Evolutionary conservation across 2,797 vertebrate species (phyloP), one percentile per base, ranked within the genome.

Genomic region (Crenuchus spilurus): DNA sequence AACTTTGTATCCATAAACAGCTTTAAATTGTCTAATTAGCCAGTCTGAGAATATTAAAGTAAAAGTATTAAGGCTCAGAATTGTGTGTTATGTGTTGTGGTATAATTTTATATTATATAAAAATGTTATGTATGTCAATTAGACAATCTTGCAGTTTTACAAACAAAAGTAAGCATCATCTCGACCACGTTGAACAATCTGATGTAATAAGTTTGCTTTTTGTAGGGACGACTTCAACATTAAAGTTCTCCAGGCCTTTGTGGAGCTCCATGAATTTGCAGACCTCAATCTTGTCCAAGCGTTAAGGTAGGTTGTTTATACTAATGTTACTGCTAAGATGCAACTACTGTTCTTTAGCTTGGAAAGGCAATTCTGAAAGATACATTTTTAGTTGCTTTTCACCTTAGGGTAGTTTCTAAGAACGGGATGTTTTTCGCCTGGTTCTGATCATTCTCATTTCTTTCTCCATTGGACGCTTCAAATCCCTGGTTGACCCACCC

Each of bases 201-300:
- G 58, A 44, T 55, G 26, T 51, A 39, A 58, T 16, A 16, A 46
- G 11, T 2, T 54, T 55, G 30, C 74, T 52, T 69, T 46, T 16
- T 51, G 2, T 58, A 99, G 97, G 89, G 96, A 98, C 80, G 97
- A 98, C 30, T 98, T 98, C 84, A 98, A 98, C 84, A 95, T 98
- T 87, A 97, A 95, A 88, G 97, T 98, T 76, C 95, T 98, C 66
- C 97, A 97, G 83, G 96, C 96, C 0, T 99, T 98, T 77, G 97
- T 99, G 70, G 96, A 98, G 87, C 96, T 99, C 83, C 97, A 98
- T 78, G 97, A 98, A 91, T 99, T 98, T 88, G 95, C 96, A 30
- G 96, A 98, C 87, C 96, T 98, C 89, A 98, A 98, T 89, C 96
- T 99, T 1, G 97, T 98, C 61, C 97, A 99, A 85, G 97, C 97